Conservation (phyloP, 1,140 invertebrate species). For the Maniola jurtina region DNA sequence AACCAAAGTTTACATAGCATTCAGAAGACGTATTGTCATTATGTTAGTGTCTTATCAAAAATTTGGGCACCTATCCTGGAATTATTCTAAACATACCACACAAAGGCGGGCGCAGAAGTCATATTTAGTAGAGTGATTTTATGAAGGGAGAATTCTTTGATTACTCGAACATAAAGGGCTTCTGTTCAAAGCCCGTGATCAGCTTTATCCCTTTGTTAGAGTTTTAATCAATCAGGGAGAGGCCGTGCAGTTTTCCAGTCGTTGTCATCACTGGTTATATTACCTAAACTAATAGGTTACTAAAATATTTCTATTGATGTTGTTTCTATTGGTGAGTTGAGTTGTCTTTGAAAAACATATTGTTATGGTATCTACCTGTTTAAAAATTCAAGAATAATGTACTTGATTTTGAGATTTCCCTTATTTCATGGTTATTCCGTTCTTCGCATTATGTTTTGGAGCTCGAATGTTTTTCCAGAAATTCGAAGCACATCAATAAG, state of each 20-base stretch:
- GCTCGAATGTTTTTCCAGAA: too few species aligned
- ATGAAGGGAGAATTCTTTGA: slow-evolving; percentile 67
- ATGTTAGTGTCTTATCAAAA: too few species aligned
- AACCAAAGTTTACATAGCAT: too few species aligned
- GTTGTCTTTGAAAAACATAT: too few species aligned
- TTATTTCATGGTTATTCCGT: too few species aligned
- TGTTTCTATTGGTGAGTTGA: too few species aligned
- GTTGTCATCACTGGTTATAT: slow-evolving; percentile 20
- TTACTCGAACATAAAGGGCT: slow-evolving; percentile 71
- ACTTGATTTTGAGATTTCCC: too few species aligned
- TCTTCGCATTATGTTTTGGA: too few species aligned
- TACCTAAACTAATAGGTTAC: background rate
- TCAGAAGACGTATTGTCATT: too few species aligned
- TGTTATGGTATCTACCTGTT: too few species aligned
- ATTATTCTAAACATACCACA: slow-evolving; percentile 17
- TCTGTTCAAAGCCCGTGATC: slow-evolving; percentile 67
- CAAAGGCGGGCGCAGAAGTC: slow-evolving; percentile 39
- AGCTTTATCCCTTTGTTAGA: slow-evolving; percentile 72
- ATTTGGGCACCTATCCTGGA: background rate
- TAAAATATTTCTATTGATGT: background rate
- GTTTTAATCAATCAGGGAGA: slow-evolving; percentile 75
- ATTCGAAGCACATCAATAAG: too few species aligned
- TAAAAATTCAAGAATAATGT: too few species aligned
- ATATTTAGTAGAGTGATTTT: slow-evolving; percentile 57
- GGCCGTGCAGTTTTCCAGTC: slow-evolving; percentile 22